These are phyloP conservation scores for Schlechtendalia chinensis DNA, from an alignment of 1,140 invertebrate genomes.

Conservation along the genomic window DNA sequence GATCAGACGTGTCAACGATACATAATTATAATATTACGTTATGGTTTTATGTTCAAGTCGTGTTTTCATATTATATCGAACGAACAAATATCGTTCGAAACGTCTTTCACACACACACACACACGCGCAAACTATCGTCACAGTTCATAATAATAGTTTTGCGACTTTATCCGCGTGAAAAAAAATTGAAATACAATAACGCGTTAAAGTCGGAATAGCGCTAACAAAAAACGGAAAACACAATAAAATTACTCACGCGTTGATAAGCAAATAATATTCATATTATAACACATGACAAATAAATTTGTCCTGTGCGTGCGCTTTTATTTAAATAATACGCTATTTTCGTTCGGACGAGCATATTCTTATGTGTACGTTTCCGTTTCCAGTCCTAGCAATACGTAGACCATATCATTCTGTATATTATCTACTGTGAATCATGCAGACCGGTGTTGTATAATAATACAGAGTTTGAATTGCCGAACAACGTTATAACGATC, in stretches of 20 bases:
- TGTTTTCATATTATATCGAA: background rate
- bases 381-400: too few species aligned
- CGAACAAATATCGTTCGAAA: background rate
- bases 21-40: background rate
- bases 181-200: too few species aligned
- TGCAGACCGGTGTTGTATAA: background rate
- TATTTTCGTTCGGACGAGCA: background rate
- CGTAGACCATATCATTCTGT: background rate
- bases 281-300: too few species aligned
- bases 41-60: background rate
- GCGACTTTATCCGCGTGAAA: too few species aligned
- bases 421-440: background rate
- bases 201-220: background rate
- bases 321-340: background rate
- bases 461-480: background rate
- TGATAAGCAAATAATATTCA: conserved; percentile 2
- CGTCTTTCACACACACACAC: background rate
- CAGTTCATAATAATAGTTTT: too few species aligned
- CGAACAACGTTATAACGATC: too few species aligned
- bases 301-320: background rate
- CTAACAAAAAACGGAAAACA: background rate
- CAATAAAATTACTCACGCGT: background rate
- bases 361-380: too few species aligned
- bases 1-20: background rate
- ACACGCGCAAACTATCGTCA: too few species aligned